phyloP scores from a whole-genome alignment of 2,888 invertebrate species.

The Ferdinandea cuprea region DNA sequence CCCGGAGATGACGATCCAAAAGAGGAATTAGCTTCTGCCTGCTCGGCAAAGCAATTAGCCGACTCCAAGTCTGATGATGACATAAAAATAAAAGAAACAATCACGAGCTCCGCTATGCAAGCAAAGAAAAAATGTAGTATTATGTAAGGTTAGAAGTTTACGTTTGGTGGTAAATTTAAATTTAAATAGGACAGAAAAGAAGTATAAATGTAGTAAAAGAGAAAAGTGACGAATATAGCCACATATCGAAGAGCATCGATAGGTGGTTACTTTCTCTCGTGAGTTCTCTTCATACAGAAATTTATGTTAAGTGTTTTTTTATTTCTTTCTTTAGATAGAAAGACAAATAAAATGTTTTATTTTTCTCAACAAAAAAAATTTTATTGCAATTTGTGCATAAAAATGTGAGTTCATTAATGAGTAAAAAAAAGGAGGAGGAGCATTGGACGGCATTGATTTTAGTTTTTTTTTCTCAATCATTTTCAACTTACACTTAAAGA shows the following conservation, averaged over 20 bases:
- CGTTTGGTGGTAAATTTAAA: slow-evolving; percentile 39
- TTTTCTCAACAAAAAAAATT: slow-evolving; percentile 2
- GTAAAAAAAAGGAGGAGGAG: too few species aligned
- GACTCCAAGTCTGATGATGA: slow-evolving; percentile 34
- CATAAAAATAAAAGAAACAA: slow-evolving; percentile 52
- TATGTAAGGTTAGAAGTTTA: slow-evolving; percentile 60
- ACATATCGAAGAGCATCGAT: slow-evolving; percentile 32
- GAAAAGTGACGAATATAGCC: neutral
- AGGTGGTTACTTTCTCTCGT: neutral
- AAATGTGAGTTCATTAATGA: too few species aligned
- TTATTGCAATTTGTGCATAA: neutral
- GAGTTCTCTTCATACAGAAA: slow-evolving; percentile 1
- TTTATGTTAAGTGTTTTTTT: slow-evolving; percentile 40
- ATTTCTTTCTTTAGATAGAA: slow-evolving; percentile 18
- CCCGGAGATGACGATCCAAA: slow-evolving; percentile 35
- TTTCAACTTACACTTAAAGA: neutral
- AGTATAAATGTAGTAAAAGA: neutral
- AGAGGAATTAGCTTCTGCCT: slow-evolving; percentile 22
- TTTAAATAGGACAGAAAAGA: slow-evolving; percentile 15
- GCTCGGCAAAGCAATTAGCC: slow-evolving; percentile 40
- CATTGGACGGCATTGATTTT: too few species aligned
- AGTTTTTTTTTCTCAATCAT: too few species aligned
- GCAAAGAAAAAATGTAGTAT: slow-evolving; percentile 65
- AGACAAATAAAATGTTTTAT: slow-evolving; percentile 5
- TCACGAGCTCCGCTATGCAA: slow-evolving; percentile 35